These are phyloP conservation scores for Coelopa pilipes DNA, from an alignment of 2,888 invertebrate genomes.

Conservation along the genomic window DNA sequence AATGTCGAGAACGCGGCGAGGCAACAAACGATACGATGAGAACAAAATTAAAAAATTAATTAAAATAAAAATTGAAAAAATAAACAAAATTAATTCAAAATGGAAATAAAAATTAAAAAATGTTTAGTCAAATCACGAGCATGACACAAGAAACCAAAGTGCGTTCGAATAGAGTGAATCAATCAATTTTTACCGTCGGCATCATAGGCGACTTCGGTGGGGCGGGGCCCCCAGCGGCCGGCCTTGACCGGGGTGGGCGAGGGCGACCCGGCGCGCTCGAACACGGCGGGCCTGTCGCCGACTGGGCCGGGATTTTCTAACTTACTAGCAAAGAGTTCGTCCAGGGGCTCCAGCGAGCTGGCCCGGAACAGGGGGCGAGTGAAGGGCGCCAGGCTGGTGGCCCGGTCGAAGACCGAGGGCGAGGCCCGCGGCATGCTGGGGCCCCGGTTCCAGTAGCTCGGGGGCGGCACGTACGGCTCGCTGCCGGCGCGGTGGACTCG, in stretches of 20 bases:
- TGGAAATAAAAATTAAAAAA: slow-evolving; percentile 10
- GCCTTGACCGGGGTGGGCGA: slow-evolving; percentile 76
- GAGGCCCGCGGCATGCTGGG: slow-evolving; percentile 54
- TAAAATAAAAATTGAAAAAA: no score
- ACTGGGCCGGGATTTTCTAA: slow-evolving; percentile 50
- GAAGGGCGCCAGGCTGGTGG: slow-evolving; percentile 61
- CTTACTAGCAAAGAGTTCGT: slow-evolving; percentile 65
- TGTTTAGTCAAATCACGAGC: no score
- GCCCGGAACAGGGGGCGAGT: slow-evolving; percentile 60
- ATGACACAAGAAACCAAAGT: no score
- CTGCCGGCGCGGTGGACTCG: slow-evolving; percentile 61
- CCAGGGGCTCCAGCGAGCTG: slow-evolving; percentile 64
- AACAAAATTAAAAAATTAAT: neutral
- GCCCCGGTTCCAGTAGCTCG: slow-evolving; percentile 55
- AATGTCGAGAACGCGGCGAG: neutral
- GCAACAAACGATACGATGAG: neutral
- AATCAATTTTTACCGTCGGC: slow-evolving; percentile 75
- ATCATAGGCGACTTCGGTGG: slow-evolving; percentile 79
- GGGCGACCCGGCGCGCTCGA: slow-evolving; percentile 73
- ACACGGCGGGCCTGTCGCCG: slow-evolving; percentile 51
- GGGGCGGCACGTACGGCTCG: slow-evolving; percentile 63
- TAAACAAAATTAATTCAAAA: no score
- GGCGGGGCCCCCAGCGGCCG: slow-evolving; percentile 76
- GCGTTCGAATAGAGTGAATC: slow-evolving; percentile 39
- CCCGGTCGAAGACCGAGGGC: slow-evolving; percentile 59